Percentiles rank a stretch among this genome's conserved stretches.
phyloP scores from a whole-genome alignment of 2,888 invertebrate genomes.

The Agonopterix arenella region DNA sequence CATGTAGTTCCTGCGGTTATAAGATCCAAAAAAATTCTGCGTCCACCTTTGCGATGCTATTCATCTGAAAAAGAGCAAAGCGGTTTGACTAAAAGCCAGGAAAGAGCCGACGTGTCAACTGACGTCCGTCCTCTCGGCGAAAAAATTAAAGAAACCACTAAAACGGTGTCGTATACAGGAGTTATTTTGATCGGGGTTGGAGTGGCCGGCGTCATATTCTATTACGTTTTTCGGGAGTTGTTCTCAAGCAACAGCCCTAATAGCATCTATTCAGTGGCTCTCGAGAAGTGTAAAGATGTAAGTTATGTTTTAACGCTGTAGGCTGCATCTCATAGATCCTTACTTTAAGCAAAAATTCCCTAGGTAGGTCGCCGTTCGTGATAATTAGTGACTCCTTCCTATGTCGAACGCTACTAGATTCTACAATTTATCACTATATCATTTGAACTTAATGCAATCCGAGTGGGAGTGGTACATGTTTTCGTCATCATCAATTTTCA shows the following conservation, averaged over 20 bases:
- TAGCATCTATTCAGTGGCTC: constrained; percentile 87
- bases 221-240: constrained; percentile 89
- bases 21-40: constrained; percentile 31
- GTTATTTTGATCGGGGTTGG: constrained; percentile 89
- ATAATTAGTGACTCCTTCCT: no score
- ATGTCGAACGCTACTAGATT: no score
- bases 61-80: constrained; percentile 40
- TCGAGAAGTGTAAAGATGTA: constrained; percentile 83
- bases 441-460: no score
- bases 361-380: no score
- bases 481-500: no score
- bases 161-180: constrained; percentile 90
- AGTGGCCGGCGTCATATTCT: constrained; percentile 89
- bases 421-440: no score
- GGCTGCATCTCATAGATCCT: no score
- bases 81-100: constrained; percentile 50
- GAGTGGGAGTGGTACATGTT: no score
- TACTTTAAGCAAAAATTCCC: no score
- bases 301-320: constrained; percentile 19
- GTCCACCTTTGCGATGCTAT: constrained; percentile 29
- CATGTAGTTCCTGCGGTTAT: constrained; percentile 33
- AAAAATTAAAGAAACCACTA: constrained; percentile 93
- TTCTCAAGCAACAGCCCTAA: constrained; percentile 93
- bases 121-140: constrained; percentile 82
- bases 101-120: constrained; percentile 59